Percentiles rank a stretch among this genome's conserved stretches.
phyloP scores from a whole-genome alignment of 2,797 vertebrate genomes.

The Acipenser ruthenus region DNA sequence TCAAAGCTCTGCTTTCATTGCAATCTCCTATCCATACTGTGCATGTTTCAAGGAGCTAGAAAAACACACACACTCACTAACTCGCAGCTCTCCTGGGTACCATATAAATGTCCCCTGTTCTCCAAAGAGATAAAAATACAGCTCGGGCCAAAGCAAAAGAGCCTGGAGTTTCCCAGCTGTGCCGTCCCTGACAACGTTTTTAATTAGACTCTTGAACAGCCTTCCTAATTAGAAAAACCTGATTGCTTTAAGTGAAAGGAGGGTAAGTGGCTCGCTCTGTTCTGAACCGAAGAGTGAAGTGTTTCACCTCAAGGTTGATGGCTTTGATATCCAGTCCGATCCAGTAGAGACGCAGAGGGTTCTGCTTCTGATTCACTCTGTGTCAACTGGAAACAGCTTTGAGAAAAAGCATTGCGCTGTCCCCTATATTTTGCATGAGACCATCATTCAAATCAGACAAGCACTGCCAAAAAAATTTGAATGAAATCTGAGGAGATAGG shows the following conservation, averaged over 20 bases:
- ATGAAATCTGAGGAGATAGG: no score
- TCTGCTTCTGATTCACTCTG: no score
- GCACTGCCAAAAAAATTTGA: no score
- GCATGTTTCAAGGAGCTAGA: neutral
- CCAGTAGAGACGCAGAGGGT: no score
- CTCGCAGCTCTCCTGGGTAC: neutral
- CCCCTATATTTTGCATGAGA: no score
- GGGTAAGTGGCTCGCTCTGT: neutral
- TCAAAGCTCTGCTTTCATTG: neutral
- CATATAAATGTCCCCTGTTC: neutral
- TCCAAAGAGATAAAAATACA: constrained; percentile 18
- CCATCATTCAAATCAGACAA: no score
- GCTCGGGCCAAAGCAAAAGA: constrained; percentile 27
- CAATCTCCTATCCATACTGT: neutral
- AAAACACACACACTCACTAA: neutral
- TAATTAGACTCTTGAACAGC: constrained; percentile 5
- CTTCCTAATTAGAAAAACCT: neutral
- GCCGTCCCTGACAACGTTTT: neutral
- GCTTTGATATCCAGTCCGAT: no score
- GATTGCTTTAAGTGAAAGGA: neutral
- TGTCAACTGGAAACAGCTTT: no score
- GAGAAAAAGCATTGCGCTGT: no score
- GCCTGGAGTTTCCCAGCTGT: constrained; percentile 23
- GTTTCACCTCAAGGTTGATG: no score
- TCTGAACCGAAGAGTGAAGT: no score